Base-by-base conservation (phyloP, 2,113 vertebrate species). In the Hyla sarda region DNA sequence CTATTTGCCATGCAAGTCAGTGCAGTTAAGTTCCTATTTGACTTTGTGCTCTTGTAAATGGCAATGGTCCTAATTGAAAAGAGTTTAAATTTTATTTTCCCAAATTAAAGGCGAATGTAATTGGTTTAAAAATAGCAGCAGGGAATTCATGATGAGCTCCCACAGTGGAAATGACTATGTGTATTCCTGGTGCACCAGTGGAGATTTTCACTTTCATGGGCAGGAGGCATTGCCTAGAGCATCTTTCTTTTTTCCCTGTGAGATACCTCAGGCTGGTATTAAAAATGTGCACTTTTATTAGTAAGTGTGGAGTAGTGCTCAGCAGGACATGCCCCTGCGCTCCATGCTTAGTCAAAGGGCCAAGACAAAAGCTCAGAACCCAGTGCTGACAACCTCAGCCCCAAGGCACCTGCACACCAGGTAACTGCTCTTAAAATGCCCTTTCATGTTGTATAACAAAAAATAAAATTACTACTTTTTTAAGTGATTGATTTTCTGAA, bases 251-350 rank as follows among this genome's bases (percentile, higher is more conserved):
- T 73, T 73, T 41, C 0, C 54, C 77, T 74, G 84, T 60, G 78
- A 82, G 48, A 47, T 60, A 87, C 85, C 85, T 82, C 77, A 50
- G 85, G 85, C 77, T 62, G 77, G 85, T 87, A 82, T 87, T 87
- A 82, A 87, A 87, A 62, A 82, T 87, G 85, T 72, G 77, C 85
- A 87, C 69, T 87, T 87, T 87, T 87, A 87, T 87, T 73, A 82
- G 85, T 28, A 81, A 74, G 84, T 14, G 21, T n/a, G 28, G 77
- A 87, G 67, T 21, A 16, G 52, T 2, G 11, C 85, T 50, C 85
- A 69, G 85, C 78, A 82, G 85, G 85, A 62, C 76, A 8, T n/a
- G 52, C 34, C 67, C 84, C 79, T 23, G 32, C 67, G 47, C 30
- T 41, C 45, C 32, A 17, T 32, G 37, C 69, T 73, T 58, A 81